phyloP scores from a whole-genome alignment of 2,113 vertebrate genomes.

The Phasianus colchicus region DNA sequence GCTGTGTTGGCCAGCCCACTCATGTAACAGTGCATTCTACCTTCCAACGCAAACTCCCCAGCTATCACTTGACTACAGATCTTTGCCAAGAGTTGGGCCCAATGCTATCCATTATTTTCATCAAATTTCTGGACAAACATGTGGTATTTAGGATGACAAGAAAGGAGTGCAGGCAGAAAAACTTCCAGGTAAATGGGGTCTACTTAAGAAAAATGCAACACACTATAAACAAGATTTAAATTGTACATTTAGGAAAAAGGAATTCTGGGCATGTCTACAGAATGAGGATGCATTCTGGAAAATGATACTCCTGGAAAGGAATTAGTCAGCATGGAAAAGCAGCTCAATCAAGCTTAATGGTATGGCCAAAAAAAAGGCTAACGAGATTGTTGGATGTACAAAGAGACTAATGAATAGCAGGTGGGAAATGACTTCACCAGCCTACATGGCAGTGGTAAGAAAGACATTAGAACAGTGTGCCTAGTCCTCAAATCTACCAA shows the following conservation, averaged over 20 bases:
- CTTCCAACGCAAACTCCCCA: not conserved
- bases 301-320: slow-evolving; percentile 50
- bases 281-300: slow-evolving; percentile 15
- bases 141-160: not conserved
- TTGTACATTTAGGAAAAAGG: not conserved
- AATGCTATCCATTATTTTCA: not conserved
- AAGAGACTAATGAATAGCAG: slow-evolving; percentile 55
- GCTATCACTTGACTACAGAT: not conserved
- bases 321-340: slow-evolving; percentile 44
- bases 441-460: slow-evolving; percentile 25
- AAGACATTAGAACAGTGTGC: not conserved
- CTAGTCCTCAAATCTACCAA: not conserved
- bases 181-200: not conserved
- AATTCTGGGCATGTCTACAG: slow-evolving; percentile 3
- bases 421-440: slow-evolving; percentile 63
- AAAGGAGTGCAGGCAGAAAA: not conserved
- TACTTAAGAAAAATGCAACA: not conserved
- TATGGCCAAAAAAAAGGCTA: slow-evolving; percentile 55
- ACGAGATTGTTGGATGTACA: slow-evolving; percentile 57
- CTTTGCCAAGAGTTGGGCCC: not conserved
- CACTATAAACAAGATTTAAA: not conserved
- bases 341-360: slow-evolving; percentile 63
- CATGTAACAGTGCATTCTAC: not conserved
- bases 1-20: not conserved
- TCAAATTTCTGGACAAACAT: not conserved